These are phyloP conservation scores for Drosophila subsilvestris DNA, from an alignment of 2,888 invertebrate genomes.

Conservation along the genomic window DNA sequence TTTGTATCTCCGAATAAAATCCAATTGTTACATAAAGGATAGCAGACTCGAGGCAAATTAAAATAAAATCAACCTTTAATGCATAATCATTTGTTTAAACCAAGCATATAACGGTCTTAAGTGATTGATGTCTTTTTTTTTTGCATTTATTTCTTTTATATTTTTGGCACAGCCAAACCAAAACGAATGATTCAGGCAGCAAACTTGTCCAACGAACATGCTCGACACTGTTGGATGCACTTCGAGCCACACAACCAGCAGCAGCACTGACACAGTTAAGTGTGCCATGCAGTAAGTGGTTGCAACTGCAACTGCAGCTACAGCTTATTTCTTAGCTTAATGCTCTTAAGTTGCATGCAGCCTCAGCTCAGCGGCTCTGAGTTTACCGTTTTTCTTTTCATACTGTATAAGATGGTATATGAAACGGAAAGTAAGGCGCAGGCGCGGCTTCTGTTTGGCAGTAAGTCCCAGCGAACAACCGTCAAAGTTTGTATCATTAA, in stretches of 20 bases:
- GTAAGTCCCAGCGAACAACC: too few relatives aligned
- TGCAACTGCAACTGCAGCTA: slow-evolving; percentile 62
- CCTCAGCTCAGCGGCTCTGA: not conserved
- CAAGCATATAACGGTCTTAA: slow-evolving; percentile 54
- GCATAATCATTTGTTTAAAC: slow-evolving; percentile 55
- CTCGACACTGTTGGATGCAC: slow-evolving; percentile 50
- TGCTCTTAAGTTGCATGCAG: not conserved
- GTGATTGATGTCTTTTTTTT: slow-evolving; percentile 38
- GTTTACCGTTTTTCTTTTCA: not conserved
- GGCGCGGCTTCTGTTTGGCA: too few relatives aligned
- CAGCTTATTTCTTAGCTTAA: slow-evolving; percentile 5
- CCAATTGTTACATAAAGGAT: slow-evolving; percentile 38
- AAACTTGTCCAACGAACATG: slow-evolving; percentile 67
- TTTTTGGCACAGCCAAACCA: slow-evolving; percentile 3
- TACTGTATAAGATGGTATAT: not conserved
- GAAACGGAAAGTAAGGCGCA: not conserved
- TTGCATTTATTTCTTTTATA: slow-evolving; percentile 21
- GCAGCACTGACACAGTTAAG: slow-evolving; percentile 63
- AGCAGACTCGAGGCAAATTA: slow-evolving; percentile 23
- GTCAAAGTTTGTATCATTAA: too few relatives aligned
- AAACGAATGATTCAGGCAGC: slow-evolving; percentile 76
- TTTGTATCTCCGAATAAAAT: slow-evolving; percentile 28
- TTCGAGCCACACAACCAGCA: slow-evolving; percentile 40
- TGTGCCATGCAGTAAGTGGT: slow-evolving; percentile 37
- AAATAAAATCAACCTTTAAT: slow-evolving; percentile 49